Evolutionary conservation across 2,888 invertebrate species (phyloP).

Genomic region (Cephus sareptanus): DNA sequence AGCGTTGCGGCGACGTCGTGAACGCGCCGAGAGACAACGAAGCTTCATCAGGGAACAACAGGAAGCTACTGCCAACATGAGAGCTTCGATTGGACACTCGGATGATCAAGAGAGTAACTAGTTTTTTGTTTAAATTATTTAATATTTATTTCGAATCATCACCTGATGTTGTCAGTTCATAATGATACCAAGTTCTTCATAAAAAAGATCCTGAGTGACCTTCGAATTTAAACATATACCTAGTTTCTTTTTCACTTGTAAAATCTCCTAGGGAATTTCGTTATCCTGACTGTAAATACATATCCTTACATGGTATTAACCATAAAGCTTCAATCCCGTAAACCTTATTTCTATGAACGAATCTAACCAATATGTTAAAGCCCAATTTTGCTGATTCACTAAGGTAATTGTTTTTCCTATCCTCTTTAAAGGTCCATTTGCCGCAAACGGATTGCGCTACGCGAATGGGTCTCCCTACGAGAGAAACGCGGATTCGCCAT

Average conservation of each 20-base stretch:
- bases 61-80: conserved; percentile 72
- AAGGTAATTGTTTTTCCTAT: neutral
- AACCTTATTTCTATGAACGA: too few species aligned
- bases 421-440: conserved; percentile 41
- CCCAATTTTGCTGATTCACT: too few species aligned
- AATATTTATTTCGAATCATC: neutral
- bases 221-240: too few species aligned
- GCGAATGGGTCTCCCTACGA: conserved; percentile 58
- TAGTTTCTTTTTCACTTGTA: too few species aligned
- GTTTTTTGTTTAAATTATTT: neutral
- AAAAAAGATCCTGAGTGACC: too few species aligned
- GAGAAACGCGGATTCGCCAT: conserved; percentile 55
- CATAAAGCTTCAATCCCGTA: too few species aligned
- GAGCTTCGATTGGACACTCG: conserved; percentile 61
- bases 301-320: too few species aligned
- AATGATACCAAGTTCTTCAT: too few species aligned
- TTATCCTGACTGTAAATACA: too few species aligned
- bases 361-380: too few species aligned
- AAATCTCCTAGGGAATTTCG: too few species aligned
- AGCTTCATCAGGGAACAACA: conserved; percentile 86
- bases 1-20: conserved; percentile 81
- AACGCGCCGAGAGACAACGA: conserved; percentile 86
- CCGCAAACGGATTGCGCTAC: conserved; percentile 55
- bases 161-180: neutral
- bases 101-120: conserved; percentile 58